Base-by-base conservation (phyloP, 2,797 vertebrate genomes). In the Mallotus villosus region DNA sequence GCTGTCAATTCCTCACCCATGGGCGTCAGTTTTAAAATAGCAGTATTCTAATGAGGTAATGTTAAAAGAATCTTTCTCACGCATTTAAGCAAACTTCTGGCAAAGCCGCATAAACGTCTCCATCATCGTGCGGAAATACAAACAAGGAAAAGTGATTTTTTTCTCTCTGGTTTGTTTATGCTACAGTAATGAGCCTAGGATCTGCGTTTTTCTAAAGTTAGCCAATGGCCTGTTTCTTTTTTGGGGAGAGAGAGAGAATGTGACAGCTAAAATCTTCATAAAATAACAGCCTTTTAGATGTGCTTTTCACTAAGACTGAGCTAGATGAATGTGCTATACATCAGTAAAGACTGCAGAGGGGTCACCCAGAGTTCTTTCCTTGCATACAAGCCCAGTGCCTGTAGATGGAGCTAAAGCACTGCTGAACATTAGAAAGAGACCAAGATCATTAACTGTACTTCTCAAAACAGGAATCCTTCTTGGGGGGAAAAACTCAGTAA, bases 301-400 rank as follows among this genome's bases (percentile, higher is more conserved):
- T 91, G 86, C 82, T 85, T 89, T 86, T 90, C 78, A 82, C 84
- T 87, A 90, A 89, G 87, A 91, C 86, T 82, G 86, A 90, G 85
- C 80, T 75, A 90, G 88, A 91, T 91, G 85, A 92, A 92, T 92
- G 87, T 88, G 87, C 89, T 85, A 92, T 93, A 92, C 91, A 93
- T 92, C 91, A 91, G 87, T 86, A 83, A 75, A 81, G 86, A 91
- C 91, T 92, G 88, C 75, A 66, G 82, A 90, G 91, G 90, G 93
- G 93, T 94, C 93, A 94, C 80, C 41, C 79, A 93, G 89, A 94
- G 93, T 94, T 94, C 93, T 88, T 87, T 77, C 69, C 85, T n/a
- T 86, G 92, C 87, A 86, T 7, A 59, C 74, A 71, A 61, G 63
- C 14, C 21, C 4, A 5, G 0, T n/a, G 81, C 88, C 93, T 93